These are phyloP conservation scores for Hypolimnas misippus DNA, from an alignment of 2,888 invertebrate species.

Conservation along the genomic window DNA sequence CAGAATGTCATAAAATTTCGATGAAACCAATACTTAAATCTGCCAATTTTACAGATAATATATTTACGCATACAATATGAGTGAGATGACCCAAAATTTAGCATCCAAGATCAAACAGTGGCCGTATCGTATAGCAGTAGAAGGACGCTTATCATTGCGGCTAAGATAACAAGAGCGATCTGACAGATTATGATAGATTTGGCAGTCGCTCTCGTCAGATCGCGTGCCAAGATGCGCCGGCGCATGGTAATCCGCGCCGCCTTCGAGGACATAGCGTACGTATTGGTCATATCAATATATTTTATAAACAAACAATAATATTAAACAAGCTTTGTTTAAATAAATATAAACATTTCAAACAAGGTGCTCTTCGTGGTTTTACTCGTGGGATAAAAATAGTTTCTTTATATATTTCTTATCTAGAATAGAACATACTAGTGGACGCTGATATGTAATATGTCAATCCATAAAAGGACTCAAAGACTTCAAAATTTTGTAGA, in stretches of 20 bases:
- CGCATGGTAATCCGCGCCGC: constrained; percentile 27
- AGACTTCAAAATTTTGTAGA: too few relatives aligned
- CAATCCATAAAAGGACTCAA: too few relatives aligned
- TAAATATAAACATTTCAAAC: too few relatives aligned
- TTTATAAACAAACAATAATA: not conserved
- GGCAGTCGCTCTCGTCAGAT: constrained; percentile 54
- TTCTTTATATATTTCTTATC: too few relatives aligned
- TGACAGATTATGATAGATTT: constrained; percentile 50
- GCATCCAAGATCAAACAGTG: not conserved
- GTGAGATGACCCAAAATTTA: not conserved
- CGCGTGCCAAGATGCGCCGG: constrained; percentile 58
- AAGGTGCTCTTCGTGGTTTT: too few relatives aligned
- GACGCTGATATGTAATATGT: too few relatives aligned
- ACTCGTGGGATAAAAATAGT: too few relatives aligned
- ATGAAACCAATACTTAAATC: too few relatives aligned
- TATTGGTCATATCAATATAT: not conserved
- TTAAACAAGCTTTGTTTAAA: not conserved
- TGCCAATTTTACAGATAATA: too few relatives aligned
- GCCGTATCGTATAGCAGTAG: not conserved
- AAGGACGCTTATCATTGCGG: constrained; percentile 16
- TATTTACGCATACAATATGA: too few relatives aligned
- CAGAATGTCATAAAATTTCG: too few relatives aligned
- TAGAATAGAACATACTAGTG: too few relatives aligned
- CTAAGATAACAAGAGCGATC: constrained; percentile 32
- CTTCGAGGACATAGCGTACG: constrained; percentile 8